Evolutionary conservation across 2,888 invertebrate species (phyloP), one percentile per base, ranked within the genome.

Genomic region (Xanthostigma xanthostigma): DNA sequence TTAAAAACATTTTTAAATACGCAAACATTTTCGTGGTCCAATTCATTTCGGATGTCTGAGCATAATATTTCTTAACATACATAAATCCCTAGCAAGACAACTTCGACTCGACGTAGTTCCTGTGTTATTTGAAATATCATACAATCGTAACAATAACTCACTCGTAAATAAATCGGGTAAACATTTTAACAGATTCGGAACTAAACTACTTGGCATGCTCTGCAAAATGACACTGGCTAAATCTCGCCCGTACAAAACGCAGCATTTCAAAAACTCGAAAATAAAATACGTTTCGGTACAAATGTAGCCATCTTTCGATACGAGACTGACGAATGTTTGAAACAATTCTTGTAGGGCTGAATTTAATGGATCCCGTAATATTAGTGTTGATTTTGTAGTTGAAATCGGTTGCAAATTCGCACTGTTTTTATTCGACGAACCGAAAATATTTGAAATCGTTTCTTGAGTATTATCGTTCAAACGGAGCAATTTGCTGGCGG

Each of bases 261-360:
- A 72, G 52, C 80, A 73, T 45, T 81, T 76, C 36, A 90, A 69
- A 60, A 90, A 83, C 59, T 87, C 80, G 57, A 85, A 77, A 48
- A 88, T 83, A 60, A 90, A 90, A 61, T 86, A 80, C 1, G 87
- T 85, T 62, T 87, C 86, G 45, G 87, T 86, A 1, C 87, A 85
- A 0, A 89, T 74, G 57, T 84, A 80, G n/a, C 87, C 85, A 49
- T 83, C 81, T 58, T 76, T 73, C 2, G 75, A 76, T 40, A 78
- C 81, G 45, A 84, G 71, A 55, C 81, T 78, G 34, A 80, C 76
- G 58, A 88, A 85, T 35, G 81, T 78, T 50, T 75, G 75, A 57
- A 82, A 82, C n/a, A 88, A 67, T 51, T 76, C 75, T 51, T 80
- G 79, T 17, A 88, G 66, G 12, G 83, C 76, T 1, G 75, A 71